phyloP scores from a whole-genome alignment of 2,797 vertebrate species.

The Hypotaenidia okinawae region DNA sequence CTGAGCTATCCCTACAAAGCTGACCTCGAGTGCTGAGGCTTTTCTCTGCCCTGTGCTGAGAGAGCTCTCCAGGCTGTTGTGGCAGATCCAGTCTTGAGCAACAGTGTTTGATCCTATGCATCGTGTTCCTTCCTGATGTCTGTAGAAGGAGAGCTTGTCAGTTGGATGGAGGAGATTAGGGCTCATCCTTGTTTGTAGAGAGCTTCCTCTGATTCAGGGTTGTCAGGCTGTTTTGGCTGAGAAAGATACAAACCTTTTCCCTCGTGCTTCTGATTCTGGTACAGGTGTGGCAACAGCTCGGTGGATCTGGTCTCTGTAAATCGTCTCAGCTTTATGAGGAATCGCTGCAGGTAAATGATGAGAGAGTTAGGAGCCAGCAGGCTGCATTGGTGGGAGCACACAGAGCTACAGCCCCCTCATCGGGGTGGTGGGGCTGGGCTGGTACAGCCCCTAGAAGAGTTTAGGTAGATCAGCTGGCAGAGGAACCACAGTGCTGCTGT shows the following conservation, averaged over 20 bases:
- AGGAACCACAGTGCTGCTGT: background rate
- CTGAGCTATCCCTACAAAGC: background rate
- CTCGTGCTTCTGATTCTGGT: background rate
- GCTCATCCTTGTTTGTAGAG: background rate
- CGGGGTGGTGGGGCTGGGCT: background rate
- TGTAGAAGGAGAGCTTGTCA: background rate
- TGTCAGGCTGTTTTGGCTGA: fast-evolving
- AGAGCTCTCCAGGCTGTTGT: background rate
- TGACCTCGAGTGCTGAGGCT: fast-evolving
- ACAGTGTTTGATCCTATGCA: fast-evolving
- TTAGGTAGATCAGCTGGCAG: background rate
- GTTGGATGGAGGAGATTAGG: background rate
- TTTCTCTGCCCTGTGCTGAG: background rate
- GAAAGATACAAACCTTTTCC: background rate
- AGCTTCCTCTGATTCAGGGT: background rate
- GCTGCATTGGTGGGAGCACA: background rate
- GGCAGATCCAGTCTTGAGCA: background rate
- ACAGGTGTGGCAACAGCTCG: slow-evolving; percentile 86
- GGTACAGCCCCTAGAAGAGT: background rate
- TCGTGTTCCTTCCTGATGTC: background rate
- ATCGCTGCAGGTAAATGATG: slow-evolving; percentile 85
- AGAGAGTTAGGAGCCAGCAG: fast-evolving
- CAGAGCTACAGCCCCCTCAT: background rate
- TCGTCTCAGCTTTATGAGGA: slow-evolving; percentile 89
- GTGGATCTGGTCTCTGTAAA: slow-evolving; percentile 90